These are phyloP conservation scores for Teinopalpus imperialis DNA, from an alignment of 2,888 invertebrate genomes.

Conservation along the genomic window DNA sequence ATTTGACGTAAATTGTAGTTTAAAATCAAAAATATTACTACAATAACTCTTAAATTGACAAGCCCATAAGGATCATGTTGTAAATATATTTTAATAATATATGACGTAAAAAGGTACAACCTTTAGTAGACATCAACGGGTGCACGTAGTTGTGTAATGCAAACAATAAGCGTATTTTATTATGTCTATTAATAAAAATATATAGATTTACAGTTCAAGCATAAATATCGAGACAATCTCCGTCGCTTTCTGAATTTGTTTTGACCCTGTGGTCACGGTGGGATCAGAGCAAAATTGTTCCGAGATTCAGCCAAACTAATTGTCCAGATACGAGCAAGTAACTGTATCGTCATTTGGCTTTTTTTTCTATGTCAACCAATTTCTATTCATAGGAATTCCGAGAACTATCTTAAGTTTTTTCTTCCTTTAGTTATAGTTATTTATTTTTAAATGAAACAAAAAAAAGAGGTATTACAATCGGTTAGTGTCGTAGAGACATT, in stretches of 20 bases:
- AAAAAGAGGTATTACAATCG: constrained; percentile 8
- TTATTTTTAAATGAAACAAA: constrained; percentile 16
- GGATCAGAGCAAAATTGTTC: constrained; percentile 9
- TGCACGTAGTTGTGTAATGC: constrained; percentile 26
- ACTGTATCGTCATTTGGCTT: constrained; percentile 20
- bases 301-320: constrained; percentile 17
- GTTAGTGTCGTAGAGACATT: not conserved
- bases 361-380: constrained; percentile 13
- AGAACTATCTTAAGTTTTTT: constrained; percentile 19
- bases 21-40: too few species aligned
- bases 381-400: constrained; percentile 19
- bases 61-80: too few species aligned
- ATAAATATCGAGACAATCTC: too few species aligned
- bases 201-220: too few species aligned
- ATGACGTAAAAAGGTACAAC: constrained; percentile 37
- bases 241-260: not conserved
- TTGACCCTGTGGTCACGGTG: not conserved
- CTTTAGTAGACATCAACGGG: constrained; percentile 64
- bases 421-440: constrained; percentile 10
- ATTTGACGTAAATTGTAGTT: too few species aligned
- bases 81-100: too few species aligned
- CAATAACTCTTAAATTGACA: too few species aligned
- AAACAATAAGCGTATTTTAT: too few species aligned
- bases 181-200: too few species aligned
- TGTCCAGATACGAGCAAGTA: constrained; percentile 19